Base-by-base conservation (phyloP, 2,797 vertebrate genomes). In the Columba guinea region DNA sequence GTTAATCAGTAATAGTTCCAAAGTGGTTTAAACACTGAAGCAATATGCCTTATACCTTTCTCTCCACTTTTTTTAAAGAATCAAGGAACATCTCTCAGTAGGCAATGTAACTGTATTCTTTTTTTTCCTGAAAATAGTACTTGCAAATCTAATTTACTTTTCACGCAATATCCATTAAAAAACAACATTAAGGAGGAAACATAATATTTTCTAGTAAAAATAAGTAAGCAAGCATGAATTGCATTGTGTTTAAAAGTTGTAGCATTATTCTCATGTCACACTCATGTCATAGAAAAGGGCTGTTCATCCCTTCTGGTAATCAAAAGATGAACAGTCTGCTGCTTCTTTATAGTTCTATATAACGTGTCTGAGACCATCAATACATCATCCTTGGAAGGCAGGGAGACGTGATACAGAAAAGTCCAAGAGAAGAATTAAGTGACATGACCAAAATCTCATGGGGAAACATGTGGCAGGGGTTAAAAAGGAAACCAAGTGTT, bases 401-500 rank as follows among this genome's bases (percentile, higher is more conserved):
- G 28, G 26, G 34, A 62, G 37, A 77, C 41, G 55, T 70, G 69
- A 70, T 56, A 86, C 15, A 94, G 37, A 89, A 78, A 68, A 53
- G 13, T 70, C 49, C 32, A 62, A 58, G 48, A 62, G 64, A 80
- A 90, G 88, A 87, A 68, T 37, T 62, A 92, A 94, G 60, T 85
- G 81, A 79, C 71, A 49, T 64, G 79, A 83, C 53, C 68, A 79
- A 95, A 92, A 88, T 74, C 70, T 56, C 80, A 78, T 41, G 49
- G 63, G 58, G 53, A 92, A 93, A 63, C 91, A 85, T 90, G 59
- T 83, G 71, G 58, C 68, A 92, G 46, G 52, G 51, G 56, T 73
- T 78, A 39, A 65, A 83, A 86, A 91, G 63, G 60, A 96, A 90
- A 70, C 53, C 80, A 95, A 96, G 84, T 51, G 28, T 70, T 96